These are phyloP conservation scores for Mormyrops attenuatus DNA, from an alignment of 2,797 vertebrate species.

Conservation along the genomic window DNA sequence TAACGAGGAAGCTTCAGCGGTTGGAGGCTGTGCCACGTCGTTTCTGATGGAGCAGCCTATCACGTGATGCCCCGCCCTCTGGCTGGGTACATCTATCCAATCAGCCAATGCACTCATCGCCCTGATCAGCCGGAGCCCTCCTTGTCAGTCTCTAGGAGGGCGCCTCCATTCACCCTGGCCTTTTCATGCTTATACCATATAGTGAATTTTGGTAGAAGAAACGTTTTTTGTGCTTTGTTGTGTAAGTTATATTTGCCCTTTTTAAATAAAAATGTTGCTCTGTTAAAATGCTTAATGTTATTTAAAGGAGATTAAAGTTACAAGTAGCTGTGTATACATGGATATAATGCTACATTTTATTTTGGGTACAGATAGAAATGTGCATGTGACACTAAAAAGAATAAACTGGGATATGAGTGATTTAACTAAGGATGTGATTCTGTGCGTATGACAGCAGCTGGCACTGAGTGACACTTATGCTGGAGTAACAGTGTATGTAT, in stretches of 20 bases:
- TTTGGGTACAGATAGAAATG: conserved; percentile 34
- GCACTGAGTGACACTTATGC: background rate
- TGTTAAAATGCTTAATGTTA: conserved; percentile 25
- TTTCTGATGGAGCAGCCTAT: conserved; percentile 35
- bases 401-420: background rate
- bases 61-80: background rate
- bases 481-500: background rate
- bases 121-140: background rate
- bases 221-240: background rate
- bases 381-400: background rate
- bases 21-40: conserved; percentile 60
- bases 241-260: background rate
- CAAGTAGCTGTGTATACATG: conserved; percentile 15
- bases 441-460: background rate
- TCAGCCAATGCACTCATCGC: background rate
- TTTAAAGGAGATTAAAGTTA: background rate
- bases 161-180: background rate
- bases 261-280: background rate
- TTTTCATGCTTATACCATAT: background rate
- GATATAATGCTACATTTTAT: conserved; percentile 28
- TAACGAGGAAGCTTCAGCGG: conserved; percentile 69
- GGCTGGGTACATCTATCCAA: background rate
- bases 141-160: background rate
- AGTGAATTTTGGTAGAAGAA: background rate
- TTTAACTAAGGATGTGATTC: background rate